Conservation (phyloP, 1,140 invertebrate species). For the Drosophila ambigua region DNA sequence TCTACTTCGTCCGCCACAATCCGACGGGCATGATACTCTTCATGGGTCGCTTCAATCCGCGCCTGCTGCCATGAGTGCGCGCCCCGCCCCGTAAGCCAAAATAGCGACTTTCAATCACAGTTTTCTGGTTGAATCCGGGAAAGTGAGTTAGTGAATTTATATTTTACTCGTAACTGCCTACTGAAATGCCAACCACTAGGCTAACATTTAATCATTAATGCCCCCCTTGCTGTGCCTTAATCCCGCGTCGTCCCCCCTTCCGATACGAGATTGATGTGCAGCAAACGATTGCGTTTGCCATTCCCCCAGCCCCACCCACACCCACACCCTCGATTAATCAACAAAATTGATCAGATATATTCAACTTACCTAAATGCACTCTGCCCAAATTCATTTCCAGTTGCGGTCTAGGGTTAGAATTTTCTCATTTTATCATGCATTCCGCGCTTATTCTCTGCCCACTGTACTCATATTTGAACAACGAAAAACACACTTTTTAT, state of each 20-base stretch:
- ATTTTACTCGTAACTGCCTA: slow-evolving; percentile 27
- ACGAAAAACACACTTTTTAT: slow-evolving; percentile 21
- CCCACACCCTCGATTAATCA: background rate
- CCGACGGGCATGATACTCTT: slow-evolving; percentile 93
- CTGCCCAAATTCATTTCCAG: slow-evolving; percentile 47
- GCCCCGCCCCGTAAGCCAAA: background rate
- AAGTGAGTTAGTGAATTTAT: slow-evolving; percentile 61
- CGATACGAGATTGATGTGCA: slow-evolving; percentile 76
- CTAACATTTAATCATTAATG: slow-evolving; percentile 63
- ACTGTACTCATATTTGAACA: slow-evolving; percentile 1
- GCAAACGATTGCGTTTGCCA: slow-evolving; percentile 47
- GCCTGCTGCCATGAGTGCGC: slow-evolving; percentile 86
- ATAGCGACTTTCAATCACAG: background rate
- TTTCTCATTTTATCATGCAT: slow-evolving; percentile 43
- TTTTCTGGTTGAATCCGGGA: slow-evolving; percentile 42
- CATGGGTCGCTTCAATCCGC: slow-evolving; percentile 93
- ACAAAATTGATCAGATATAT: slow-evolving; percentile 34
- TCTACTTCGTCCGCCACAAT: slow-evolving; percentile 94
- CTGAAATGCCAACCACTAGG: slow-evolving; percentile 49
- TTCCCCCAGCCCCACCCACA: background rate
- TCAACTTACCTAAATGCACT: slow-evolving; percentile 42
- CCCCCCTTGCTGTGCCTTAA: slow-evolving; percentile 71
- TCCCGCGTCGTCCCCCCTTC: slow-evolving; percentile 49
- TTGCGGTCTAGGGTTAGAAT: slow-evolving; percentile 43
- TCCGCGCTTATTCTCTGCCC: background rate